These are phyloP conservation scores for Tamandua tetradactyla DNA, from an alignment of 2,797 vertebrate species.

Conservation along the genomic window DNA sequence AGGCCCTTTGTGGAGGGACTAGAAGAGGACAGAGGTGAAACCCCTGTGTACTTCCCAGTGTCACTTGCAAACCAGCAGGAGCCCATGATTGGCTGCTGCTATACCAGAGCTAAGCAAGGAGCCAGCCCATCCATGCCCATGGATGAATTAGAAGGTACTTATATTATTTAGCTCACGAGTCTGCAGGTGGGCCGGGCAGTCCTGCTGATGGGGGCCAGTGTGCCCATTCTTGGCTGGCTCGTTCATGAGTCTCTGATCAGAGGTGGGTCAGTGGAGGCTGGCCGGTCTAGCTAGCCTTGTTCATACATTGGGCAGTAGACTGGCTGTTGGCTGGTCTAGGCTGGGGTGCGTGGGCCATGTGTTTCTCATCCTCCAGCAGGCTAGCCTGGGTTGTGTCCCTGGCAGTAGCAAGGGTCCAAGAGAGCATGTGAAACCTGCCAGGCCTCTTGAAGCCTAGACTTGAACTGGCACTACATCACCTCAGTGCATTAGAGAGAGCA, in stretches of 20 bases:
- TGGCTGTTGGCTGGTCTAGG: background rate
- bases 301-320: background rate
- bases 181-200: too few relatives aligned
- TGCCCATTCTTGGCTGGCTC: background rate
- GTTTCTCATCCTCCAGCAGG: background rate
- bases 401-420: background rate
- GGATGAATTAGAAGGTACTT: background rate
- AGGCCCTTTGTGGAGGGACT: background rate
- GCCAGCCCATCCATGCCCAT: background rate
- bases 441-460: background rate
- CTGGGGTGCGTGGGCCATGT: too few relatives aligned
- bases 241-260: accelerated
- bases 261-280: background rate
- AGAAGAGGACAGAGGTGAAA: accelerated
- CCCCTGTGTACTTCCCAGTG: background rate
- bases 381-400: background rate
- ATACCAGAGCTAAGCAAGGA: background rate
- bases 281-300: background rate
- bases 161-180: background rate
- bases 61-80: background rate
- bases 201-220: background rate
- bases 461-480: accelerated
- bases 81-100: accelerated
- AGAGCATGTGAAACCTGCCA: background rate
- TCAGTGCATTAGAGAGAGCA: background rate